Percentiles rank a stretch among this genome's conserved stretches.
These are phyloP conservation scores for Stichodactyla helianthus DNA, from an alignment of 64 coral and sea anemone species.

Conservation along the genomic window DNA sequence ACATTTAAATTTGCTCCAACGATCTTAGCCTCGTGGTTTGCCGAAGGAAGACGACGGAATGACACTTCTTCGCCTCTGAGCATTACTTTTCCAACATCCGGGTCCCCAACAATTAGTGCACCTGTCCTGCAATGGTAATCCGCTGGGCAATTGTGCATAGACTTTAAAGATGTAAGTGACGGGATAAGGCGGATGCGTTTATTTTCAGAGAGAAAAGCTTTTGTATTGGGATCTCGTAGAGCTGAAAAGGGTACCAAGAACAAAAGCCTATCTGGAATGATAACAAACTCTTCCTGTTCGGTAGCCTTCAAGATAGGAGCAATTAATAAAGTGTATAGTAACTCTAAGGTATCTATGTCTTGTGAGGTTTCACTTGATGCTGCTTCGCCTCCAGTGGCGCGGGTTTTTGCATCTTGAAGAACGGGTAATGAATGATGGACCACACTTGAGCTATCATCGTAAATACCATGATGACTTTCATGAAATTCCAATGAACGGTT, in stretches of 20 bases:
- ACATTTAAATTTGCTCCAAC: conserved; percentile 6
- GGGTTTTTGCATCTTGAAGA: background rate
- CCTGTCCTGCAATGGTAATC: background rate
- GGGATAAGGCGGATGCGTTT: conserved; percentile 19
- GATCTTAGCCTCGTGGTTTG: conserved; percentile 16
- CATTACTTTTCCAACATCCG: conserved; percentile 1
- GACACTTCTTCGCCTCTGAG: background rate
- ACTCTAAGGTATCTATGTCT: background rate
- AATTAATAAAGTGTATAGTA: conserved; percentile 3
- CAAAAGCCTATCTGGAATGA: conserved; percentile 47
- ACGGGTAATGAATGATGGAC: too few relatives aligned
- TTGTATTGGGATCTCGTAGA: background rate
- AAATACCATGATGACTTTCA: too few relatives aligned
- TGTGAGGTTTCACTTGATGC: background rate
- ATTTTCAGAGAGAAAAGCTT: conserved; percentile 30
- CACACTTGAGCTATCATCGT: too few relatives aligned
- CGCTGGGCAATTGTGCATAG: conserved; percentile 2
- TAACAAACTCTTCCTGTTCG: conserved; percentile 26
- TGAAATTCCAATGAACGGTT: too few relatives aligned
- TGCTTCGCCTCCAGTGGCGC: background rate
- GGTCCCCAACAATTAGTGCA: conserved; percentile 46
- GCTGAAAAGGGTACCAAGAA: conserved; percentile 37
- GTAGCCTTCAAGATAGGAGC: background rate
- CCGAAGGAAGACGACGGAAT: background rate
- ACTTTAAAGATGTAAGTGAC: conserved; percentile 15